A percentile compares a stretch with the other conserved stretches of the same genome.
These are phyloP conservation scores for Myiozetetes cayanensis DNA, from an alignment of 2,113 vertebrate genomes.

Conservation along the genomic window DNA sequence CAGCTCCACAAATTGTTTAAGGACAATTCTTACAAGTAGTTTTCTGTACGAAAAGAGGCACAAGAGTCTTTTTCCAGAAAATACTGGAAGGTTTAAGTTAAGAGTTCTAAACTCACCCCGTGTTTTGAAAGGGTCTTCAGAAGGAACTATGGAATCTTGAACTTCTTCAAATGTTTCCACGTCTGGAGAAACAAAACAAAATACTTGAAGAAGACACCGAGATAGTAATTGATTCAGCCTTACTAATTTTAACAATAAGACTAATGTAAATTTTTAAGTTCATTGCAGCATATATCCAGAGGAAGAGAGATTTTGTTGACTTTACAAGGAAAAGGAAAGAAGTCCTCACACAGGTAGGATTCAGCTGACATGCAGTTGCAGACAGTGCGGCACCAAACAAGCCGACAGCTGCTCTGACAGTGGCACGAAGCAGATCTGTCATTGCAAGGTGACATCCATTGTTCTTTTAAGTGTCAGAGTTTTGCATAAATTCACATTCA, in stretches of 20 bases:
- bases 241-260: neutral
- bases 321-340: neutral
- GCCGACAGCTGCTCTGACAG: neutral
- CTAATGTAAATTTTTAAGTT: neutral
- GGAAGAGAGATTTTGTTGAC: neutral
- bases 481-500: neutral
- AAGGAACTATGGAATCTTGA: neutral
- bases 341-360: neutral
- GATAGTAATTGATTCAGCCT: neutral
- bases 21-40: neutral
- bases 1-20: neutral
- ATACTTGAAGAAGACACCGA: neutral
- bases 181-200: neutral
- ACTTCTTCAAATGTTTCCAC: neutral
- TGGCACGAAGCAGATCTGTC: neutral
- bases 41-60: neutral
- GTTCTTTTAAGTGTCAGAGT: neutral
- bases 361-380: neutral
- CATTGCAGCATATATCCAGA: neutral
- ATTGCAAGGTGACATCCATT: neutral
- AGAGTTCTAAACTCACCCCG: conserved; percentile 49
- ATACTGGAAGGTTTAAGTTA: neutral
- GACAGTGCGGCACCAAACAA: neutral
- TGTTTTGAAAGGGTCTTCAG: conserved; percentile 11
- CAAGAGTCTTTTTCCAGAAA: neutral